Conservation (phyloP, 2,888 invertebrate genomes). For the Drosophila anomelani region DNA sequence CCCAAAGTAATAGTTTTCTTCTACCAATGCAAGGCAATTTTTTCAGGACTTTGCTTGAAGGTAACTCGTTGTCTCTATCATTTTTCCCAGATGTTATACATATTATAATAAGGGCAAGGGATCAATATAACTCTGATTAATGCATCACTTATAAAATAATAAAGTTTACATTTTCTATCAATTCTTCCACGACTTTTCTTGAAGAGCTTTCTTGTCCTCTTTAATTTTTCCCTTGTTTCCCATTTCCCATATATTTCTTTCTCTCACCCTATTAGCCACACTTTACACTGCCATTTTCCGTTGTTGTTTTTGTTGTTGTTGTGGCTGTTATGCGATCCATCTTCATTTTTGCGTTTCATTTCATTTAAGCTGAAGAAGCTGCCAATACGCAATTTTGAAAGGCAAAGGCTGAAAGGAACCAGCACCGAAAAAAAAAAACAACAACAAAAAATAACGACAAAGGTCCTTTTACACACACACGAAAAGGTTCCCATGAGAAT, state of each 20-base stretch:
- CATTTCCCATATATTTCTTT: neutral
- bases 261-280: conserved; percentile 13
- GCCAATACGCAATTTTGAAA: conserved; percentile 51
- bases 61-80: too few species aligned
- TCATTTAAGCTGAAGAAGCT: conserved; percentile 44
- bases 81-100: too few species aligned
- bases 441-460: conserved; percentile 29
- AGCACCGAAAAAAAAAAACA: conserved; percentile 24
- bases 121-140: neutral
- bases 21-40: too few species aligned
- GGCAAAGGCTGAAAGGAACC: conserved; percentile 32
- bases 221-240: neutral
- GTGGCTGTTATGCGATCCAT: conserved; percentile 67
- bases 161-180: neutral
- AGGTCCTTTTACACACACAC: conserved; percentile 28
- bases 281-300: conserved; percentile 28
- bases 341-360: conserved; percentile 72
- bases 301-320: conserved; percentile 6
- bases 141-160: neutral
- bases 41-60: too few species aligned
- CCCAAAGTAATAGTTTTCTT: too few species aligned
- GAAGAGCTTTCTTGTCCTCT: neutral
- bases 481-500: conserved; percentile 10
- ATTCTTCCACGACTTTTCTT: neutral
- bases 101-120: too few species aligned